Evolutionary conservation across 2,113 vertebrate species (phyloP).

Genomic region (Melanerpes aurifrons): DNA sequence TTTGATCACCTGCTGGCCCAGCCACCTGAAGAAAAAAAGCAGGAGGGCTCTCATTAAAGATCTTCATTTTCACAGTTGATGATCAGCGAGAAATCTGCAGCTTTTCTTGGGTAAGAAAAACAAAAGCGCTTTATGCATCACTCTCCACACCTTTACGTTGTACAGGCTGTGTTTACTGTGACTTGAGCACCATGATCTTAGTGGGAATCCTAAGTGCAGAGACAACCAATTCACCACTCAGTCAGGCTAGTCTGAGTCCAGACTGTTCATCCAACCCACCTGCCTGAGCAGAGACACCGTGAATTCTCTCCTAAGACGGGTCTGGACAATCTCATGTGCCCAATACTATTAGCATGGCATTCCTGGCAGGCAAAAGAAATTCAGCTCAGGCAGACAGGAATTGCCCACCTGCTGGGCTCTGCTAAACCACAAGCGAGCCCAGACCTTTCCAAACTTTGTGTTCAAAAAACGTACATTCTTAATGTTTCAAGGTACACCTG

Average conservation of each 20-base stretch:
- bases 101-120: not conserved
- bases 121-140: not conserved
- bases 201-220: accelerated
- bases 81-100: not conserved
- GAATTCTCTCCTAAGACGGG: not conserved
- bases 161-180: not conserved
- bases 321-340: not conserved
- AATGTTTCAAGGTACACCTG: not conserved
- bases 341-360: not conserved
- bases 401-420: not conserved
- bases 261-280: not conserved
- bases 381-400: not conserved
- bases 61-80: not conserved
- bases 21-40: not conserved
- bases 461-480: not conserved
- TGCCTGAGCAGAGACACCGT: not conserved
- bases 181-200: not conserved
- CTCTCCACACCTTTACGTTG: not conserved
- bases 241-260: not conserved
- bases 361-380: not conserved
- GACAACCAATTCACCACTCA: not conserved
- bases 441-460: not conserved
- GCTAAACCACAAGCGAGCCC: not conserved
- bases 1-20: not conserved
- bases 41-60: not conserved